Base-by-base conservation (phyloP, 2,113 vertebrate species). In the Ibidorhyncha struthersii region DNA sequence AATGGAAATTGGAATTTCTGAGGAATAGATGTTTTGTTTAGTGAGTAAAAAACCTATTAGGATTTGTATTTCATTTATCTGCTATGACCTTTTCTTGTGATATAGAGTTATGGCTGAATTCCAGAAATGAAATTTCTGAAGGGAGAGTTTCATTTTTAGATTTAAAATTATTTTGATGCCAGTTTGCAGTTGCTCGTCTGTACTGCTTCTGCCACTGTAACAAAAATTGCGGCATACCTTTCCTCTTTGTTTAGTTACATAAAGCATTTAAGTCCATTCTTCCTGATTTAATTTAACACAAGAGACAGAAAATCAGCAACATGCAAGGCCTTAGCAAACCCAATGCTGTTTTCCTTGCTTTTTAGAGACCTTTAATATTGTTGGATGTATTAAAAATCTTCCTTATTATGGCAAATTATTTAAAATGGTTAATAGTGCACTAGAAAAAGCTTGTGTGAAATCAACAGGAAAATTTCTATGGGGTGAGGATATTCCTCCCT, bases 1-100 rank as follows among this genome's bases (percentile, higher is more conserved):
- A 86, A 93, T 82, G 56, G 40, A 72, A 96, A 84, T 49, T 69
- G 47, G 61, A 89, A 85, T 82, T 87, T 94, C 66, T 96, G 58
- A 85, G 72, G 74, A 93, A 52, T 72, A 61, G 32, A 69, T 65
- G 19, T 78, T 91, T 76, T 59, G 36, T 56, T 95, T 72, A 80
- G 74, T 87, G 82, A 89, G 58, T 84, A 53, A 82, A 90, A 78
- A 83, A 32, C 3, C 30, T 12, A 69, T 90, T 71, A 84, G 23
- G 40, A 77, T 92, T 86, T 90, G 27, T 41, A 20, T 78, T 92
- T 92, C 27, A 43, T 83, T 78, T 89, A 49, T 77, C 52, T 73
- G 27, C 34, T 69, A 1, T 79, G 78, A 90, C 16, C 40, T 85
- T 92, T 87, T 63, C 36, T 38, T 77, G 49, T 58, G 78, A 62